Evolutionary conservation across 2,888 invertebrate species (phyloP).

Genomic region (Dynastes grantii): DNA sequence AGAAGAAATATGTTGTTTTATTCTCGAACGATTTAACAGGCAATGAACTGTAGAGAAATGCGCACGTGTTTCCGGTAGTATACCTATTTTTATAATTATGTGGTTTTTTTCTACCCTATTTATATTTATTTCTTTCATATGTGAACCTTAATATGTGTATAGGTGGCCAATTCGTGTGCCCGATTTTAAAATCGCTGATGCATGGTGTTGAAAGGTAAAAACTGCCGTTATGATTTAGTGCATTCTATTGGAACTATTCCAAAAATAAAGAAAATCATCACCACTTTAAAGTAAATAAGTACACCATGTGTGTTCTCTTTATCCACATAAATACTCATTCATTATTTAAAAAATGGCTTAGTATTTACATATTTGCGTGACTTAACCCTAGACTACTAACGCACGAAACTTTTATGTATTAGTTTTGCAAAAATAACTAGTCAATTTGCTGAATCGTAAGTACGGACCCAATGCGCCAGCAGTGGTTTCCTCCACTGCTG

Average conservation of each 20-base stretch:
- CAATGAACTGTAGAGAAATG: constrained; percentile 13
- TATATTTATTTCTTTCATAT: not conserved
- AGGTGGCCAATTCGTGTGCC: not conserved
- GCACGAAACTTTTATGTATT: no score
- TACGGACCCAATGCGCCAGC: no score
- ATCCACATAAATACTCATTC: not conserved
- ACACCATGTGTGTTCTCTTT: not conserved
- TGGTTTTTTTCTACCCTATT: constrained; percentile 10
- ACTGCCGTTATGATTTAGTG: not conserved
- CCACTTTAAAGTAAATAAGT: constrained; percentile 1
- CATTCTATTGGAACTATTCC: not conserved
- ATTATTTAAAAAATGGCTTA: not conserved
- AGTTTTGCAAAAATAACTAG: no score
- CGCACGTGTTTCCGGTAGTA: constrained; percentile 13
- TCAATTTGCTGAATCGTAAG: no score
- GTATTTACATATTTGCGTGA: no score
- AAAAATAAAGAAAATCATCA: not conserved
- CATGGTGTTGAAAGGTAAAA: not conserved
- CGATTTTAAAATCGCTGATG: not conserved
- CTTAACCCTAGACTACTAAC: no score
- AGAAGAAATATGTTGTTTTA: constrained; percentile 3
- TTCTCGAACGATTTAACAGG: constrained; percentile 14
- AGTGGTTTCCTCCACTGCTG: no score
- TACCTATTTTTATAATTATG: constrained; percentile 15
- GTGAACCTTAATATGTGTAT: not conserved